Conservation (phyloP, 1,140 invertebrate genomes). For the Diploscapter pachys region DNA sequence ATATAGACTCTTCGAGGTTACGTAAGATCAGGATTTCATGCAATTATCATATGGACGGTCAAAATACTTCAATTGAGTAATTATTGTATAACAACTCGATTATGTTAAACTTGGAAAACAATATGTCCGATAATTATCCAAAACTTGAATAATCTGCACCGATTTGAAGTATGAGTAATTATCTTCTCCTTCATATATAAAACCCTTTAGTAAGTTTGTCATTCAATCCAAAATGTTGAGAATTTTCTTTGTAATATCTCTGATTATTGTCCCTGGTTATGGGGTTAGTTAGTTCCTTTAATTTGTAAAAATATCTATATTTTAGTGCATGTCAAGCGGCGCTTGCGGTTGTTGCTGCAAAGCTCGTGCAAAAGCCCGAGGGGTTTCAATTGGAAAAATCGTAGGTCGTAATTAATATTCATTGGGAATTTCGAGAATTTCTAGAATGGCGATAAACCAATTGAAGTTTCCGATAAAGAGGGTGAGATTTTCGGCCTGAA, state of each 20-base stretch:
- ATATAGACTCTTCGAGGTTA: no score
- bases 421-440: not conserved
- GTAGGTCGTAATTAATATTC: not conserved
- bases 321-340: slow-evolving; percentile 30
- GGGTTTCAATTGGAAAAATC: slow-evolving; percentile 11
- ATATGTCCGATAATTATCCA: not conserved
- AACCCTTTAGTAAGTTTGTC: not conserved
- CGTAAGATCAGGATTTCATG: no score
- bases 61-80: no score
- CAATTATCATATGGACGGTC: no score
- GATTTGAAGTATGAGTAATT: not conserved
- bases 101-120: no score
- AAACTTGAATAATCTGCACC: not conserved
- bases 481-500: slow-evolving; percentile 28
- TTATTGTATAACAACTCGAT: no score
- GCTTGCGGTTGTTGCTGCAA: slow-evolving; percentile 32
- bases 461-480: slow-evolving; percentile 17
- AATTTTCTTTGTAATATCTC: not conserved
- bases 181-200: not conserved
- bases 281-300: not conserved
- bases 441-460: slow-evolving; percentile 11
- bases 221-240: not conserved
- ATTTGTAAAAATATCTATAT: not conserved
- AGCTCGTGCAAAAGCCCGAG: slow-evolving; percentile 25
- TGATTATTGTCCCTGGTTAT: not conserved